A percentile compares a stretch with the other conserved stretches of the same genome.
These are phyloP conservation scores for Synergus umbraculus DNA, from an alignment of 2,888 invertebrate genomes.

Conservation along the genomic window DNA sequence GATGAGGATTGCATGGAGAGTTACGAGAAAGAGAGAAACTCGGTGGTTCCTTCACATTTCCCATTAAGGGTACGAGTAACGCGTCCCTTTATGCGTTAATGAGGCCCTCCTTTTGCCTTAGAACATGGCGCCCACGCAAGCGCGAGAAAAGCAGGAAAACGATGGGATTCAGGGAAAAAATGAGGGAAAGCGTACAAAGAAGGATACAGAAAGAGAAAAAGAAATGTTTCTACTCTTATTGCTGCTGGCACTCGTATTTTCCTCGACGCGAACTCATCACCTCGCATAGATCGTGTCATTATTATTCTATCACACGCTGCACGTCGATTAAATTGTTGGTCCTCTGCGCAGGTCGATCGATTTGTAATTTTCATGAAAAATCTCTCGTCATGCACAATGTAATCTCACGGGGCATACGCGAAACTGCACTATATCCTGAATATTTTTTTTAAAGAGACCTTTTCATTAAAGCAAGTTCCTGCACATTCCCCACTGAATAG, in stretches of 20 bases:
- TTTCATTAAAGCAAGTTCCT: too few species aligned
- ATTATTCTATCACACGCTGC: background rate
- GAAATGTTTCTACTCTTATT: background rate
- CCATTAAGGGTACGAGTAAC: slow-evolving; percentile 32
- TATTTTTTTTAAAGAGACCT: background rate
- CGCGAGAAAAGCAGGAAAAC: slow-evolving; percentile 8
- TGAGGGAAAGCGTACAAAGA: slow-evolving; percentile 1
- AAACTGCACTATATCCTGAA: background rate
- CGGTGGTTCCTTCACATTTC: slow-evolving; percentile 2
- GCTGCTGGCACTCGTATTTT: background rate
- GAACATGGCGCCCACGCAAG: slow-evolving; percentile 20
- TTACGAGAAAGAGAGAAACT: background rate
- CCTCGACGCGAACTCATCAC: background rate
- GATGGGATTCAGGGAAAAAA: slow-evolving; percentile 6
- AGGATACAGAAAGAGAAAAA: background rate
- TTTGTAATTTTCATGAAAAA: background rate
- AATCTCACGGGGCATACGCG: background rate
- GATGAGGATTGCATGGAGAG: background rate
- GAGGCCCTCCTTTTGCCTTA: slow-evolving; percentile 10
- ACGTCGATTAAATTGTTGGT: background rate
- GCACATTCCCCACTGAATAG: too few species aligned
- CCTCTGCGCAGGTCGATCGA: background rate
- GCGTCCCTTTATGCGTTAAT: slow-evolving; percentile 29
- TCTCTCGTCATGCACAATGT: background rate
- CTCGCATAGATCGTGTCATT: background rate